A percentile compares a stretch with the other conserved stretches of the same genome.
These are phyloP conservation scores for Tipula lateralis DNA, from an alignment of 2,888 invertebrate genomes.

Conservation along the genomic window DNA sequence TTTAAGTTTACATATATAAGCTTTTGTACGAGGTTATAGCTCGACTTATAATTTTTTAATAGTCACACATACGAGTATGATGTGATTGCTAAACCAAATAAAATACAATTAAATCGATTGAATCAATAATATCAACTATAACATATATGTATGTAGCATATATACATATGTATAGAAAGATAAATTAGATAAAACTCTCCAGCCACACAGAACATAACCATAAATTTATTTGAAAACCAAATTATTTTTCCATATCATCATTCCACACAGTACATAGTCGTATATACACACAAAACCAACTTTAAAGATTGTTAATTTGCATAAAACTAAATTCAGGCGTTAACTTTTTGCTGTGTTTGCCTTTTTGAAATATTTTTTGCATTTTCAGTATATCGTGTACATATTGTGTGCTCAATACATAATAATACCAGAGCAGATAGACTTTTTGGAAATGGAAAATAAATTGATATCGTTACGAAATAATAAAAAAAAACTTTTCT, in stretches of 20 bases:
- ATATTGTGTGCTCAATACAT: neutral
- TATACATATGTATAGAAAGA: neutral
- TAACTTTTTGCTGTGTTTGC: slow-evolving; percentile 11
- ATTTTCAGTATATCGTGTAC: neutral
- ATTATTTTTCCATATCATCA: slow-evolving; percentile 13
- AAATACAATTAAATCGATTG: neutral
- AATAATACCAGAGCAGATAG: neutral
- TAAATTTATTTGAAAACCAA: slow-evolving; percentile 15
- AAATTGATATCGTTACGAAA: slow-evolving; percentile 9
- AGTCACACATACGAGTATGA: slow-evolving; percentile 13
- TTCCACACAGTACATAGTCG: neutral
- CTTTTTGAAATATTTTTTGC: slow-evolving; percentile 19
- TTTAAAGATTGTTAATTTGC: slow-evolving; percentile 24
- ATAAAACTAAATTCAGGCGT: slow-evolving; percentile 19
- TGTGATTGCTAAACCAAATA: neutral
- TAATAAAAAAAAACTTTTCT: neutral
- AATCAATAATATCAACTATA: neutral
- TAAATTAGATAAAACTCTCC: slow-evolving; percentile 4
- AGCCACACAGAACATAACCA: slow-evolving; percentile 6
- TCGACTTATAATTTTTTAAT: neutral
- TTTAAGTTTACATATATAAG: neutral
- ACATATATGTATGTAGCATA: neutral
- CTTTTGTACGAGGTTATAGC: neutral
- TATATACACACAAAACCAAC: neutral
- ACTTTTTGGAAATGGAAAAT: neutral